These are phyloP conservation scores for Meteorus cinctellus DNA, from an alignment of 2,888 invertebrate species.

Conservation along the genomic window DNA sequence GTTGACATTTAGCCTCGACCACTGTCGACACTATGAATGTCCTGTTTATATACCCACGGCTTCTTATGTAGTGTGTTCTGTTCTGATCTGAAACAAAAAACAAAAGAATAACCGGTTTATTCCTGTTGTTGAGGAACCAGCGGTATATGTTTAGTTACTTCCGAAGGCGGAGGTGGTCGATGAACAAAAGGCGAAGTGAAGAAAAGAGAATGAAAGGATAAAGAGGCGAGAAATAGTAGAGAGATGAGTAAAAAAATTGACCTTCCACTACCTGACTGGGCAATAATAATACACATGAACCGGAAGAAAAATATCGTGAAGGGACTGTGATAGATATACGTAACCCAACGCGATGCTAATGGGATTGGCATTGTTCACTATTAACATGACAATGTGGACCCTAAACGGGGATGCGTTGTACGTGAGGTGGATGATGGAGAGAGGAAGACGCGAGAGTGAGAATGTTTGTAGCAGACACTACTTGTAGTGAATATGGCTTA, in stretches of 20 bases:
- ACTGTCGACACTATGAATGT: slow-evolving; percentile 19
- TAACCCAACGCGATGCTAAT: slow-evolving; percentile 63
- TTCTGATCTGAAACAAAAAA: slow-evolving; percentile 10
- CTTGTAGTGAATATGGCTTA: slow-evolving; percentile 40
- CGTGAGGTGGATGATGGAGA: slow-evolving; percentile 46
- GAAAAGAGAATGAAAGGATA: slow-evolving; percentile 32
- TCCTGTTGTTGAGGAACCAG: slow-evolving; percentile 4
- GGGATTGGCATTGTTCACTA: slow-evolving; percentile 66
- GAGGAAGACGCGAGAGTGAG: neutral
- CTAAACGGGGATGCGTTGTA: slow-evolving; percentile 62
- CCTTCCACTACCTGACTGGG: slow-evolving; percentile 56
- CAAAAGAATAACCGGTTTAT: slow-evolving; percentile 26
- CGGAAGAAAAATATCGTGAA: slow-evolving; percentile 44
- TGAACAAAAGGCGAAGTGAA: slow-evolving; percentile 9
- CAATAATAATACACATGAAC: slow-evolving; percentile 31
- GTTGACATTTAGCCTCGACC: slow-evolving; percentile 69
- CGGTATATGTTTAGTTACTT: neutral
- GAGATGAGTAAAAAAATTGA: slow-evolving; percentile 54
- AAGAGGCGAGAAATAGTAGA: slow-evolving; percentile 33
- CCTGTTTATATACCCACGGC: slow-evolving; percentile 27
- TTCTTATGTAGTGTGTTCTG: neutral
- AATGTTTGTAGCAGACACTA: slow-evolving; percentile 17
- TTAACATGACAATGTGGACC: slow-evolving; percentile 68
- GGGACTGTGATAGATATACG: slow-evolving; percentile 41
- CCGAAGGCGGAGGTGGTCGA: slow-evolving; percentile 33